Base-by-base conservation (phyloP, 2,797 vertebrate species). In the Chaenodraco wilsoni region DNA sequence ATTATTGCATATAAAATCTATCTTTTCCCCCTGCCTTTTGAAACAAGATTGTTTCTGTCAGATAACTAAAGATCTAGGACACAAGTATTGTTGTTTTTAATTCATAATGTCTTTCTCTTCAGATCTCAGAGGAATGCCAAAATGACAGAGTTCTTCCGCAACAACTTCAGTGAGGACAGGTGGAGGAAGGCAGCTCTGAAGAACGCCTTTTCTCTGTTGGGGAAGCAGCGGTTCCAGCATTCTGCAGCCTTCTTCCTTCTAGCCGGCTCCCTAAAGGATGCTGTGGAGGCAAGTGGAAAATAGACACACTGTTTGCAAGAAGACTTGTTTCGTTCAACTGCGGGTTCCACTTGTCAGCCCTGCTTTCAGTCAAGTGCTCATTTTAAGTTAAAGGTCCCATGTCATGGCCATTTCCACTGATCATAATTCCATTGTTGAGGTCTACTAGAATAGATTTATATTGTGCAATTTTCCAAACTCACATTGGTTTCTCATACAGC, bases 131-230 rank as follows among this genome's bases (percentile, higher is more conserved):
- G 95, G 78, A 97, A 99, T 51, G 79, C 72, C 64, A 99, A 96
- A 93, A 99, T 99, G 98, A 99, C 97, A 17, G 93, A 96, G 19
- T 99, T 99, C 92, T 99, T 99, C 93, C 97, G 95, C 81, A 97
- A 99, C 86, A 98, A 97, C 94, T 99, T 99, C 93, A 94, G 88
- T 17, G 98, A 99, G 81, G 98, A 99, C 72, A 93, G 98, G 10
- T 99, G 98, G 98, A 96, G 97, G 85, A 98, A 96, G 92, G 98
- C 98, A 45, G 98, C 98, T 9, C 79, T 99, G 89, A 99, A 99
- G 89, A 99, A 99, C 89, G 98, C 98, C 3, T 99, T 99, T 92
- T 96, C 98, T 84, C 93, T 99, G 75, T 89, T 99, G 84, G 98
- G 98, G 73, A 99, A 99, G 88, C 98, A 98, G 81, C 96, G 98